These are phyloP conservation scores for Cryptocephalus moraei DNA, from an alignment of 2,888 invertebrate genomes.

Conservation along the genomic window DNA sequence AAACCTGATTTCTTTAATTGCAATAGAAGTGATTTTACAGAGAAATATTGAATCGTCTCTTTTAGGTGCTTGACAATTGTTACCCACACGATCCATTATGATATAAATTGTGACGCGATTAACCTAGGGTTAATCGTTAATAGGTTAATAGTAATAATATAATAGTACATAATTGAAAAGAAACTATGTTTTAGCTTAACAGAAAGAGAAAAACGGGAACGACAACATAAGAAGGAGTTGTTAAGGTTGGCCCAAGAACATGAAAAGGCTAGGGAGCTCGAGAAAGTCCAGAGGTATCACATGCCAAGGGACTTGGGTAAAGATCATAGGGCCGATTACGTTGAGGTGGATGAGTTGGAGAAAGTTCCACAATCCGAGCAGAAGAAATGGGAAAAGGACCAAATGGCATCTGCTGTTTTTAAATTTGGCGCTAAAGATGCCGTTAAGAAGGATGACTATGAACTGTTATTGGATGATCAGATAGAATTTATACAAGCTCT, in stretches of 20 bases:
- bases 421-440: slow-evolving; percentile 90
- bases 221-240: slow-evolving; percentile 84
- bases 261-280: slow-evolving; percentile 86
- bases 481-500: slow-evolving; percentile 94
- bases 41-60: too few relatives aligned
- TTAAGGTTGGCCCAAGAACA: slow-evolving; percentile 89
- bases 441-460: slow-evolving; percentile 68
- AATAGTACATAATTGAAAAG: neutral
- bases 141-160: too few relatives aligned
- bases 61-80: too few relatives aligned
- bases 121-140: too few relatives aligned
- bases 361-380: slow-evolving; percentile 75
- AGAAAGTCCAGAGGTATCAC: slow-evolving; percentile 86
- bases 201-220: slow-evolving; percentile 70
- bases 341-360: slow-evolving; percentile 80
- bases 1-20: too few relatives aligned
- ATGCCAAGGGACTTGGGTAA: slow-evolving; percentile 87
- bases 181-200: slow-evolving; percentile 57
- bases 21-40: too few relatives aligned
- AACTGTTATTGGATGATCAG: slow-evolving; percentile 88
- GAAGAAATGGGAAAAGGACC: slow-evolving; percentile 96
- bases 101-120: too few relatives aligned
- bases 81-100: too few relatives aligned
- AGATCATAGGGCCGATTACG: slow-evolving; percentile 59
- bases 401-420: slow-evolving; percentile 85